These are phyloP conservation scores for Melanotaenia trifasciata DNA, from an alignment of 2,797 vertebrate genomes.

Conservation along the genomic window DNA sequence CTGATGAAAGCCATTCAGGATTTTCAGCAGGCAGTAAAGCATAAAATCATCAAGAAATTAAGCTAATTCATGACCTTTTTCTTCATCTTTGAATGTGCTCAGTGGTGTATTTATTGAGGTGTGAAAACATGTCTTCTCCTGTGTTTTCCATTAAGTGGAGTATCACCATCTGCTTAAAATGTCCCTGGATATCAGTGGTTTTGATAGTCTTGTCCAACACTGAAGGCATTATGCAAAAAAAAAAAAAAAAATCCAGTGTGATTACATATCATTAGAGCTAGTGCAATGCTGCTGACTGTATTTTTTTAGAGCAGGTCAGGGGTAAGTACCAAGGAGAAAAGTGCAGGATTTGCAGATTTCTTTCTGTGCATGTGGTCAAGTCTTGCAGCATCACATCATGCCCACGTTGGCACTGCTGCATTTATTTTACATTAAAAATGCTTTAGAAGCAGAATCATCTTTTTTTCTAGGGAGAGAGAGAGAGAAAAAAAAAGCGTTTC, in stretches of 20 bases:
- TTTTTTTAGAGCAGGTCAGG: constrained; percentile 76
- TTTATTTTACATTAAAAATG: constrained; percentile 56
- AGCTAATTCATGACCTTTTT: constrained; percentile 53
- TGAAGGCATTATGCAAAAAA: constrained; percentile 35
- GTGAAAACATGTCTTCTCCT: constrained; percentile 57
- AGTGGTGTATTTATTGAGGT: constrained; percentile 57
- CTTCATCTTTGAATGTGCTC: constrained; percentile 51
- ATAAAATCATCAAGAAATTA: constrained; percentile 64
- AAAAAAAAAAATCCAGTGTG: constrained; percentile 56
- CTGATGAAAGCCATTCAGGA: constrained; percentile 61
- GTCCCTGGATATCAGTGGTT: constrained; percentile 64
- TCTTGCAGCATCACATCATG: constrained; percentile 69
- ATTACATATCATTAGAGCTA: constrained; percentile 80
- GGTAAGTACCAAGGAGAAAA: constrained; percentile 75
- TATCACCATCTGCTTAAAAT: constrained; percentile 74
- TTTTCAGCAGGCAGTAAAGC: constrained; percentile 33
- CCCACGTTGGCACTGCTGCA: constrained; percentile 69
- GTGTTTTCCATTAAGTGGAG: constrained; percentile 57
- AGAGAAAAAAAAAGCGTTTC: too few species aligned
- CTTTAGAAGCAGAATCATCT: constrained; percentile 62
- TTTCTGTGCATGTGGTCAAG: constrained; percentile 70
- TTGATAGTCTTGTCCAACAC: constrained; percentile 70
- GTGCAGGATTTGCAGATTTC: constrained; percentile 73
- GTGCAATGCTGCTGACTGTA: constrained; percentile 77
- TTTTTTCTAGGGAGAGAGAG: background rate